A percentile compares a stretch with the other conserved stretches of the same genome.
These are phyloP conservation scores for Cassiopea xamachana DNA, from an alignment of 30 jellyfish, hydroid and myxozoan species.

Conservation along the genomic window DNA sequence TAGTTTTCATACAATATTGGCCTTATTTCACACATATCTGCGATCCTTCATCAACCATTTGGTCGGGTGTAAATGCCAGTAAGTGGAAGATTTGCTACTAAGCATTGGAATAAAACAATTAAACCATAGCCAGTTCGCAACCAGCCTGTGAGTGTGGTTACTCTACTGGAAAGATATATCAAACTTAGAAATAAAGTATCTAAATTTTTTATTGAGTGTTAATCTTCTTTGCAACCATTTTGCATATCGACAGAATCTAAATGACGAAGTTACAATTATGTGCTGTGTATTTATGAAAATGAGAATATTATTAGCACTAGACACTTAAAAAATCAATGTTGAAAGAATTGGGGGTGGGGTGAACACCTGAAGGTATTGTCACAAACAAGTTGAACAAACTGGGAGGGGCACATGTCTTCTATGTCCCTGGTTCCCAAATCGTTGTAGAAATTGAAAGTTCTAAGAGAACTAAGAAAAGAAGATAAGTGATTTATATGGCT, in stretches of 20 bases:
- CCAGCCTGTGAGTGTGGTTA: conserved; percentile 27
- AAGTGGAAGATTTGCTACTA: conserved; percentile 1
- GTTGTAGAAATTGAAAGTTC: too few species aligned
- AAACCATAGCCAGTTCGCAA: conserved; percentile 4
- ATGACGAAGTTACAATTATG: neutral
- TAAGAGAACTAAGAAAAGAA: too few species aligned
- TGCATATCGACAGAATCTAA: neutral
- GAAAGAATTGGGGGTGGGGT: too few species aligned
- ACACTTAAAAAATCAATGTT: too few species aligned
- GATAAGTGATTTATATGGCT: too few species aligned
- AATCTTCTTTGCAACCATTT: neutral
- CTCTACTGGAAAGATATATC: conserved; percentile 3
- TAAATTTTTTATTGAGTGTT: neutral
- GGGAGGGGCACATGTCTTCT: too few species aligned
- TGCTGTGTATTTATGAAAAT: neutral
- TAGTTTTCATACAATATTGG: neutral
- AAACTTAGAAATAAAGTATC: neutral
- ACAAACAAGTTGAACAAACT: too few species aligned
- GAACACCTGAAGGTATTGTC: too few species aligned
- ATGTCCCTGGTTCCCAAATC: too few species aligned
- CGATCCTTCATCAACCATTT: neutral
- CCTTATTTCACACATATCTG: neutral
- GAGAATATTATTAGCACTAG: neutral
- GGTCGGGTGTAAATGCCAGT: neutral
- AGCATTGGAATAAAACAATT: conserved; percentile 9